phyloP scores from a whole-genome alignment of 2,113 vertebrate species.

The mouse (Mus musculus) region DNA sequence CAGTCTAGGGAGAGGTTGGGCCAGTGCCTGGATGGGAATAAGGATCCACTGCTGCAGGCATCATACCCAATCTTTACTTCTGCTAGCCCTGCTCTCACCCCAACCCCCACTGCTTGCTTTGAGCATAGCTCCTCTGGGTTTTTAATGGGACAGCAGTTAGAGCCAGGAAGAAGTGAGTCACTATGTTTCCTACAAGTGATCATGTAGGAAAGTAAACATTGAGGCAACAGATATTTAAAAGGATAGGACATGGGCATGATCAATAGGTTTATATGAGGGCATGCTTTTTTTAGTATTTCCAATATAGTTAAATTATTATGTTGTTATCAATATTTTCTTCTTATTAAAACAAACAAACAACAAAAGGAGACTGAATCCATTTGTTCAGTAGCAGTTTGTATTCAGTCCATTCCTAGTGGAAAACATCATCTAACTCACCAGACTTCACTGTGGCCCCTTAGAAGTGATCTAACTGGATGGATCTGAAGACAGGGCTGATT shows the following conservation, averaged over 20 bases:
- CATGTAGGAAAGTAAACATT: neutral
- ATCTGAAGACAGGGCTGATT: constrained; percentile 22
- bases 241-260: neutral
- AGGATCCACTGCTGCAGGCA: neutral
- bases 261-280: neutral
- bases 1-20: neutral
- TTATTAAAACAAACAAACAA: constrained; percentile 33
- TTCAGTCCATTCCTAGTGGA: neutral
- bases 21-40: neutral
- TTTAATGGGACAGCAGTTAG: neutral
- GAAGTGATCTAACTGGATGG: neutral
- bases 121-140: neutral
- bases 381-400: constrained; percentile 24
- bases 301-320: neutral
- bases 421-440: neutral
- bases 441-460: neutral
- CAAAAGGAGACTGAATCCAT: neutral
- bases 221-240: constrained; percentile 39
- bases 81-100: neutral
- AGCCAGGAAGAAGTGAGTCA: neutral
- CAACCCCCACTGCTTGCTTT: neutral
- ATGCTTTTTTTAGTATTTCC: constrained; percentile 22
- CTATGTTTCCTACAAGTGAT: neutral
- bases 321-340: neutral
- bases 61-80: fast-evolving